A percentile compares a stretch with the other conserved stretches of the same genome.
Conservation (phyloP, 2,797 vertebrate species). For the Sebastes diploproa region DNA sequence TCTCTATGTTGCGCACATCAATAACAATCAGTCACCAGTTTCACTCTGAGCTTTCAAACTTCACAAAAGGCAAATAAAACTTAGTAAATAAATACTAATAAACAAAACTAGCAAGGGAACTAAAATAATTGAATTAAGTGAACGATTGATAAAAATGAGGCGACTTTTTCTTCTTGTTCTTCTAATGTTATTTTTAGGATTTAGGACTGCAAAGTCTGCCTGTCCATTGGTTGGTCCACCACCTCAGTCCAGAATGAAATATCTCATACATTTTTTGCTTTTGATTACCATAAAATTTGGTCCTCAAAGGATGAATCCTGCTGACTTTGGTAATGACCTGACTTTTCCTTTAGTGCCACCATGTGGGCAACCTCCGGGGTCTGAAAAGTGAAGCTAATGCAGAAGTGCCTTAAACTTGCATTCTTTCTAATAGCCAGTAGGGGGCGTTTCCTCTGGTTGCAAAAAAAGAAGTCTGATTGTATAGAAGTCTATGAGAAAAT, state of each 20-base stretch:
- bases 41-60: background rate
- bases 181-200: background rate
- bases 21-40: background rate
- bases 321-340: background rate
- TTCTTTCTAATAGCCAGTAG: too few relatives aligned
- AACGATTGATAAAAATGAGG: background rate
- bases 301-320: background rate
- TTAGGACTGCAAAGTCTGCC: background rate
- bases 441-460: too few relatives aligned
- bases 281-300: background rate
- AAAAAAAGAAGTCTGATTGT: too few relatives aligned
- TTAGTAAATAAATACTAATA: background rate
- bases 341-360: too few relatives aligned
- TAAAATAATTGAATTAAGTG: background rate
- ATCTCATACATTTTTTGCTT: background rate
- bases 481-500: too few relatives aligned
- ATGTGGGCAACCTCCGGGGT: too few relatives aligned
- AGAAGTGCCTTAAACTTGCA: too few relatives aligned
- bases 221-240: background rate
- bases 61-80: background rate
- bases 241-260: background rate
- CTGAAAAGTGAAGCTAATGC: too few relatives aligned
- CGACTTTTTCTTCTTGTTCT: background rate
- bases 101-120: background rate
- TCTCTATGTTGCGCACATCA: background rate